Conservation (phyloP, 2,797 vertebrate genomes). For the Acropternis orthonyx region DNA sequence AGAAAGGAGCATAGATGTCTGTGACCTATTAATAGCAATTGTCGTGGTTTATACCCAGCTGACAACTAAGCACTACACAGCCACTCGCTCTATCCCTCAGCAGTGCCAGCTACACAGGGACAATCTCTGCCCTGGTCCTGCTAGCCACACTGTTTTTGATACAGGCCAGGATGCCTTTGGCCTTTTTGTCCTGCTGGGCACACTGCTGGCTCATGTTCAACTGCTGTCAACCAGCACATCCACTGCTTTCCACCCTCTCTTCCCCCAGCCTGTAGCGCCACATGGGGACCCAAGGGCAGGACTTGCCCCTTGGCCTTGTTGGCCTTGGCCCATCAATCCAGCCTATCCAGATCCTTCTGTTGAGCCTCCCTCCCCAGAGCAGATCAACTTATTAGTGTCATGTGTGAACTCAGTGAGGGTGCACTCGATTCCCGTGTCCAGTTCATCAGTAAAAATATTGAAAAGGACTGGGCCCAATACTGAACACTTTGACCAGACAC, state of each 20-base stretch:
- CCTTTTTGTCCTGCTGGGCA: neutral
- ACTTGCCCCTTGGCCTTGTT: neutral
- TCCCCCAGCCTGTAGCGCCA: too few species aligned
- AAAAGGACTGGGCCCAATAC: neutral
- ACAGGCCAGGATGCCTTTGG: neutral
- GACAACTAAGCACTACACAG: too few species aligned
- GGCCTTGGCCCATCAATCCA: neutral
- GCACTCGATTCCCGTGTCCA: fast-evolving
- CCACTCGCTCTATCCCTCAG: neutral
- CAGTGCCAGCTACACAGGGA: neutral
- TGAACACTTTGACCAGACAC: neutral
- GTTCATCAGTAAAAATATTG: neutral
- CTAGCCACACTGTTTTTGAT: neutral
- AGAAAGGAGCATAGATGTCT: neutral
- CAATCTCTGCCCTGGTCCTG: neutral
- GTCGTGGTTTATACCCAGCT: neutral
- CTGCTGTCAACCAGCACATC: neutral
- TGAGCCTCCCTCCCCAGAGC: neutral
- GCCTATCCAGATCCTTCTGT: neutral
- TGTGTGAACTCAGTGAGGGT: neutral
- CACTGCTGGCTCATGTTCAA: neutral
- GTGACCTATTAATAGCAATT: neutral
- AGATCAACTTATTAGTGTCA: neutral
- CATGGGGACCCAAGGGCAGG: neutral
- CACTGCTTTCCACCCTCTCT: neutral